phyloP scores from a whole-genome alignment of 2,113 vertebrate genomes.

The Thamnophis sirtalis region DNA sequence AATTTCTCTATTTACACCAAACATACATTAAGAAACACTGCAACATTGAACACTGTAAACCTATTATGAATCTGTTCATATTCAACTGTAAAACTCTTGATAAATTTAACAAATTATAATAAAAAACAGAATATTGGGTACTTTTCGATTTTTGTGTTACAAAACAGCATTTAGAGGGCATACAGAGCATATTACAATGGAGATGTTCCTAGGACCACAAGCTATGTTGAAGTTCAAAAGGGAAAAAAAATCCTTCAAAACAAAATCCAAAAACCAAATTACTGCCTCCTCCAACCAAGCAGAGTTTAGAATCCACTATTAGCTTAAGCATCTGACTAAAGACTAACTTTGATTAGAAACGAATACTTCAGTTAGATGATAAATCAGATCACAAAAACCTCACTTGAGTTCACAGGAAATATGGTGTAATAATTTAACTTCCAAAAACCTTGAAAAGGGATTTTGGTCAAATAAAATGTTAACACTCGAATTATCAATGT shows the following conservation, averaged over 20 bases:
- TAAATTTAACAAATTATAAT: constrained; percentile 51
- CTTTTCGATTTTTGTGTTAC: constrained; percentile 24
- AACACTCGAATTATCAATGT: constrained; percentile 52
- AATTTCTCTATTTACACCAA: constrained; percentile 66
- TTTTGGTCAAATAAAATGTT: constrained; percentile 40
- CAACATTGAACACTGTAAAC: constrained; percentile 54
- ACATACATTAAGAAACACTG: constrained; percentile 64
- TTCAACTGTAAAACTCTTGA: constrained; percentile 55
- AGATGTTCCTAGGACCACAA: constrained; percentile 29
- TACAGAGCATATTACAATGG: constrained; percentile 50
- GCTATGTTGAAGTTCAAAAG: neutral
- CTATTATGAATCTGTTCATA: constrained; percentile 50
- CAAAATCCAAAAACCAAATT: neutral
- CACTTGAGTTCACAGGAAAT: constrained; percentile 41
- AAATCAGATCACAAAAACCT: constrained; percentile 41
- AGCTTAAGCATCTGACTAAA: neutral
- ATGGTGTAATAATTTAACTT: constrained; percentile 30
- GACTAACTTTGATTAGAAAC: neutral
- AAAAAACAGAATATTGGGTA: constrained; percentile 57
- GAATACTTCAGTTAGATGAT: constrained; percentile 44
- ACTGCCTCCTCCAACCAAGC: neutral
- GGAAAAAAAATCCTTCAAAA: neutral
- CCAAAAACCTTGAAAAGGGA: constrained; percentile 36
- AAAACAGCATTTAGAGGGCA: constrained; percentile 35
- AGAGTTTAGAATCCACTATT: neutral